Conservation (phyloP, 2,113 vertebrate species). For the Pseudois nayaur region DNA sequence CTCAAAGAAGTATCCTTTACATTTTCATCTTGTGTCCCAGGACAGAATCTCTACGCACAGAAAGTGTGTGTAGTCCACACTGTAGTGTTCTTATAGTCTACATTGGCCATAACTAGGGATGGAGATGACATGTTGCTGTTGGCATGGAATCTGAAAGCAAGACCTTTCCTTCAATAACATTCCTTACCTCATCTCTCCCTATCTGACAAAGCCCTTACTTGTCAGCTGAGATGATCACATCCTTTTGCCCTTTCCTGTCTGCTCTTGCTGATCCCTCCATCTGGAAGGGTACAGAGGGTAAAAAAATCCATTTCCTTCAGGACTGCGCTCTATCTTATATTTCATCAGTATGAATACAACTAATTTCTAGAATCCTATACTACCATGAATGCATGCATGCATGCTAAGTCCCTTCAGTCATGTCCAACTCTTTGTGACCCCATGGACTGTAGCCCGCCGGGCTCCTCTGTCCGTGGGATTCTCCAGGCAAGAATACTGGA, state of each 20-base stretch:
- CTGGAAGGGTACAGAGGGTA: constrained; percentile 43
- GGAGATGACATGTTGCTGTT: not conserved
- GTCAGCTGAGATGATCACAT: constrained; percentile 45
- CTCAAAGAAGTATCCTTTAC: not conserved
- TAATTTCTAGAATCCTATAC: not conserved
- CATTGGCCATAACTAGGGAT: not conserved
- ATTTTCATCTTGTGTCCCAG: not conserved
- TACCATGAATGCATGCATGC: not conserved
- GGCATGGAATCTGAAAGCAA: constrained; percentile 28
- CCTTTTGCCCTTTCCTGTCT: constrained; percentile 48
- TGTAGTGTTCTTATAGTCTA: not conserved
- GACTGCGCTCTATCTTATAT: not conserved
- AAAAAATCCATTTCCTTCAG: constrained; percentile 34
- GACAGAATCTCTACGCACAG: not conserved
- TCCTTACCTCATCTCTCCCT: constrained; percentile 56
- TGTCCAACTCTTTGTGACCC: not conserved
- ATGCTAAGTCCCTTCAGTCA: not conserved
- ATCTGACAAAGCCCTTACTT: constrained; percentile 50
- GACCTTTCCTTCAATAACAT: constrained; percentile 1
- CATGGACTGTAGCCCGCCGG: not conserved
- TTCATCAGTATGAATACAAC: not conserved
- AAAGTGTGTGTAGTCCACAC: not conserved
- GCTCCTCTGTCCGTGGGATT: not conserved
- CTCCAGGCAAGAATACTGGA: not conserved
- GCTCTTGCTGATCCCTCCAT: constrained; percentile 44